phyloP scores from a whole-genome alignment of 1,140 invertebrate genomes.

The Drosophila bipectinata region DNA sequence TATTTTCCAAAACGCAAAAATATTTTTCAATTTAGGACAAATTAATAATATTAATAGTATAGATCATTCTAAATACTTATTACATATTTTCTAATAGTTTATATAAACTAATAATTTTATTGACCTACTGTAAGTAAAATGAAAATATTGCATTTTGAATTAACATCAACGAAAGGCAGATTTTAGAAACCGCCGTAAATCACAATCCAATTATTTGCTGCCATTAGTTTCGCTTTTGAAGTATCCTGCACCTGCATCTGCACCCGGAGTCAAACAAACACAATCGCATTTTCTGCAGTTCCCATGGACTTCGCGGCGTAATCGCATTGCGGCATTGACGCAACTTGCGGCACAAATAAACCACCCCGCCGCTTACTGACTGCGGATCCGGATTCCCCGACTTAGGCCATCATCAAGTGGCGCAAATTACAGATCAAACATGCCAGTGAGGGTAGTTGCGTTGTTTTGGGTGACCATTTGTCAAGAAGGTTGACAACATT shows the following conservation, averaged over 20 bases:
- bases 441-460: slow-evolving; percentile 5
- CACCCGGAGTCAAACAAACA: slow-evolving; percentile 53
- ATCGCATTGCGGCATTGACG: slow-evolving; percentile 45
- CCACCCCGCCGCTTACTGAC: slow-evolving; percentile 53
- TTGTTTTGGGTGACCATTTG: slow-evolving; percentile 57
- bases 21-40: too few species aligned
- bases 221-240: slow-evolving; percentile 15
- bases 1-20: too few species aligned
- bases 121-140: too few species aligned
- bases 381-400: slow-evolving; percentile 15
- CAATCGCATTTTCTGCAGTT: slow-evolving; percentile 51
- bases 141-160: neutral
- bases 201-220: slow-evolving; percentile 34
- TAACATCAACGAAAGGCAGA: slow-evolving; percentile 5
- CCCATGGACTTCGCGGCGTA: slow-evolving; percentile 35
- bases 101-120: too few species aligned
- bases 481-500: slow-evolving; percentile 61
- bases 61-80: too few species aligned
- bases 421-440: slow-evolving; percentile 62
- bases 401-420: slow-evolving; percentile 48
- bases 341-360: slow-evolving; percentile 61
- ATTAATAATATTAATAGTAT: too few species aligned
- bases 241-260: slow-evolving; percentile 47
- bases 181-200: slow-evolving; percentile 29
- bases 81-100: too few species aligned